A percentile compares a stretch with the other conserved stretches of the same genome.
These are phyloP conservation scores for Drosophila ezoana DNA, from an alignment of 2,888 invertebrate genomes.

Conservation along the genomic window DNA sequence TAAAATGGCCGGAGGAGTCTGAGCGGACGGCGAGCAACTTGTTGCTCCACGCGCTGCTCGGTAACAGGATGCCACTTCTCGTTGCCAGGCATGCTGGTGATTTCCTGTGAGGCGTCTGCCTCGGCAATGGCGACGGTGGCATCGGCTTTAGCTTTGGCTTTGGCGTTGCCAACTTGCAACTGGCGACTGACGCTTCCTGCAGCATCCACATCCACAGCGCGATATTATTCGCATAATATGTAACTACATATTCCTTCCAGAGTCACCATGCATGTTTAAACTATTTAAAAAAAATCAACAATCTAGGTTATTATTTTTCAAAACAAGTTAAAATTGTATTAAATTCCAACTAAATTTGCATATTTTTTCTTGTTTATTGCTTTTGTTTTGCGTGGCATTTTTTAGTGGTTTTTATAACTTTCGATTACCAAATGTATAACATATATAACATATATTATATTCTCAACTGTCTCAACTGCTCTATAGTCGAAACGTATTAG, in stretches of 20 bases:
- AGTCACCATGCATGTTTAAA: no score
- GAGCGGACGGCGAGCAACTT: constrained; percentile 55
- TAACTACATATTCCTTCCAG: neutral
- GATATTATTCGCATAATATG: constrained; percentile 59
- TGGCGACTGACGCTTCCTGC: constrained; percentile 64
- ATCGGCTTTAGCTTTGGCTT: constrained; percentile 10
- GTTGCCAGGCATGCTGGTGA: constrained; percentile 63
- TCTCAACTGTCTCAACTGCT: no score
- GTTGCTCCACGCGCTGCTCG: constrained; percentile 46
- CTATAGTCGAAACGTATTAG: no score
- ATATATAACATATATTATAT: no score
- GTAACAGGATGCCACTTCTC: constrained; percentile 40
- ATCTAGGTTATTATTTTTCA: no score
- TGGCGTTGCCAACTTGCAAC: constrained; percentile 32
- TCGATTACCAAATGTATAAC: no score
- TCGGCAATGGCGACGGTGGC: neutral
- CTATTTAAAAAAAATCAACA: no score
- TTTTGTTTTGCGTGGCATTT: no score
- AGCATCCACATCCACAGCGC: constrained; percentile 60
- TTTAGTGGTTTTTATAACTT: no score
- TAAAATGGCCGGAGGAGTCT: constrained; percentile 70
- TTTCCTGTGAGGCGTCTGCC: constrained; percentile 54
- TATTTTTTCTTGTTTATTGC: no score
- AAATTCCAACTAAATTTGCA: no score
- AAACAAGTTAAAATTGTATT: no score